These are phyloP conservation scores for Aleiodes alternator DNA, from an alignment of 2,888 invertebrate species.

Conservation along the genomic window DNA sequence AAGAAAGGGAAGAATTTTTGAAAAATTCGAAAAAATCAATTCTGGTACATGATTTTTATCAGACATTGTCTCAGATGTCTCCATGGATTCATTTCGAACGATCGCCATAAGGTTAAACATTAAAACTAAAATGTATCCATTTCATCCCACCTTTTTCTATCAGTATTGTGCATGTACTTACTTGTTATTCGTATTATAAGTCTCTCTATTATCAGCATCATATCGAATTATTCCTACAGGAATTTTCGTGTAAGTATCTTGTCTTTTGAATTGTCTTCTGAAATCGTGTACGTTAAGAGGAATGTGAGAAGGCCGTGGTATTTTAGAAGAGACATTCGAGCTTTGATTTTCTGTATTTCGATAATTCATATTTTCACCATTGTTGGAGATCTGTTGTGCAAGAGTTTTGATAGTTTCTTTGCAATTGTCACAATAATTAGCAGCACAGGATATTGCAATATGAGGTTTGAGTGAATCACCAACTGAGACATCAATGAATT, in stretches of 20 bases:
- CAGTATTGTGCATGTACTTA: slow-evolving; percentile 50
- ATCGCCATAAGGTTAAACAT: no score
- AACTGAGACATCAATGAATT: slow-evolving; percentile 76
- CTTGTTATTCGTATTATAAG: slow-evolving; percentile 66
- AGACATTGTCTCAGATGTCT: no score
- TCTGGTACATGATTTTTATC: no score
- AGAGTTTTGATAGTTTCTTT: slow-evolving; percentile 78
- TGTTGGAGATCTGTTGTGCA: slow-evolving; percentile 73
- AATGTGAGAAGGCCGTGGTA: slow-evolving; percentile 70
- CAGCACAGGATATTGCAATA: slow-evolving; percentile 76
- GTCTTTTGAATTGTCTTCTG: slow-evolving; percentile 68
- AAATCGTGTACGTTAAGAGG: slow-evolving; percentile 60
- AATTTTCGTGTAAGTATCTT: slow-evolving; percentile 73
- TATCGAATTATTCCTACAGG: slow-evolving; percentile 65
- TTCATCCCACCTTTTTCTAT: no score
- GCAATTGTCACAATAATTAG: slow-evolving; percentile 80
- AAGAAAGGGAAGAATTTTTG: no score
- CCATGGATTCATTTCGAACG: no score
- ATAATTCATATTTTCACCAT: slow-evolving; percentile 61
- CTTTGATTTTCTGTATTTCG: slow-evolving; percentile 54
- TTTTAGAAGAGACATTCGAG: slow-evolving; percentile 64
- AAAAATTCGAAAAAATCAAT: no score
- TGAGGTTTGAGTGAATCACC: slow-evolving; percentile 77
- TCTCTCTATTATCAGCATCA: slow-evolving; percentile 69
- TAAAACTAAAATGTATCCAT: no score